These are phyloP conservation scores for Psittacula derbiana DNA, from an alignment of 2,797 vertebrate genomes.

Conservation along the genomic window DNA sequence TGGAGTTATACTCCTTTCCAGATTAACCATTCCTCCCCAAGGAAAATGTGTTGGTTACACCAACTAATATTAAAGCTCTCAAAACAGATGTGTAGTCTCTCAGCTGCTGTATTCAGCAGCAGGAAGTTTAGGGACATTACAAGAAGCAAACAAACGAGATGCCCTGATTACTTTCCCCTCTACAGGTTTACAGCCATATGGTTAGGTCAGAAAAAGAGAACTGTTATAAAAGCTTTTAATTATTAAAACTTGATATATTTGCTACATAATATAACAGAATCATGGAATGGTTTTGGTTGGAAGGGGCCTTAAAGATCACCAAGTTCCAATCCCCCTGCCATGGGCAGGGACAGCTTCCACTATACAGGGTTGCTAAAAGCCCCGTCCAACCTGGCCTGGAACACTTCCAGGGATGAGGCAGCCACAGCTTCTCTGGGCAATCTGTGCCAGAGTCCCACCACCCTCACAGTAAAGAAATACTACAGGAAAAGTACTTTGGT, in stretches of 20 bases:
- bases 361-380: not conserved
- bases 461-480: not conserved
- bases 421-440: not conserved
- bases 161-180: not conserved
- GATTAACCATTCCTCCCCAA: not conserved
- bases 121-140: not conserved
- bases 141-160: not conserved
- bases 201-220: not conserved
- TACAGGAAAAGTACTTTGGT: not conserved
- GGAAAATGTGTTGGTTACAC: not conserved
- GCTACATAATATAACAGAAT: not conserved
- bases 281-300: not conserved
- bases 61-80: not conserved
- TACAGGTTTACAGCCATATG: not conserved
- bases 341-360: not conserved
- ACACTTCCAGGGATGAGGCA: not conserved
- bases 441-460: not conserved
- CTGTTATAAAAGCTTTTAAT: not conserved
- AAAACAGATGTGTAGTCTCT: not conserved
- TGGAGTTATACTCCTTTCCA: not conserved
- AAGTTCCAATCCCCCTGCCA: not conserved
- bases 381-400: not conserved
- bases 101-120: not conserved
- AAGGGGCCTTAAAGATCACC: not conserved
- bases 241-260: not conserved